Percentiles rank a stretch among this genome's conserved stretches.
Conservation (phyloP, 2,113 vertebrate genomes). For the Oplegnathus fasciatus region DNA sequence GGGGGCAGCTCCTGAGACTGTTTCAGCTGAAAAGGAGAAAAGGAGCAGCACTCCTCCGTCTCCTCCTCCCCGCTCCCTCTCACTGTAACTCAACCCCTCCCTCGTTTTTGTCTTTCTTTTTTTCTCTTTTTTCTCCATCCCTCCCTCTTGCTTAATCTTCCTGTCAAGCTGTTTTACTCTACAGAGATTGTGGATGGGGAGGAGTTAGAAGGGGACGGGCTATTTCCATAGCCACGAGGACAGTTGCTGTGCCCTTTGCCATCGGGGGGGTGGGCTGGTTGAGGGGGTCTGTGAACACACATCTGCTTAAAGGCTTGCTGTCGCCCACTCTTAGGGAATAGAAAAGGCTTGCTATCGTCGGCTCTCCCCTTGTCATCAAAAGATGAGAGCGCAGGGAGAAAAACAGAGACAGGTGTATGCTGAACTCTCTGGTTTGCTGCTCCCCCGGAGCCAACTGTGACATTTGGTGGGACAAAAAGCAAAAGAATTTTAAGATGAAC, state of each 20-base stretch:
- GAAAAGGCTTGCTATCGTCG: slow-evolving; percentile 41
- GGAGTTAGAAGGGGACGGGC: not conserved
- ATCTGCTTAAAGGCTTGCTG: slow-evolving; percentile 48
- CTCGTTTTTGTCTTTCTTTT: slow-evolving; percentile 46
- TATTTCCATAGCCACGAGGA: slow-evolving; percentile 48
- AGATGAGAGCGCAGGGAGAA: slow-evolving; percentile 45
- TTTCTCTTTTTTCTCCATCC: not conserved
- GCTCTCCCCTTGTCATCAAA: slow-evolving; percentile 62
- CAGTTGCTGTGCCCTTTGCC: slow-evolving; percentile 34
- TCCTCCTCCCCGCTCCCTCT: slow-evolving; percentile 52
- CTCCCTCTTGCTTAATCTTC: slow-evolving; percentile 54
- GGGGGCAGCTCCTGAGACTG: slow-evolving; percentile 75
- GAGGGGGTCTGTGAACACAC: slow-evolving; percentile 43
- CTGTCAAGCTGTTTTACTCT: slow-evolving; percentile 52
- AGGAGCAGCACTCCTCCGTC: slow-evolving; percentile 62
- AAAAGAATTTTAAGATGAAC: slow-evolving; percentile 63
- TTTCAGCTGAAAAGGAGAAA: slow-evolving; percentile 62
- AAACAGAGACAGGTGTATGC: slow-evolving; percentile 72
- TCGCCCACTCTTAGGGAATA: slow-evolving; percentile 50
- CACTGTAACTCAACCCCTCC: slow-evolving; percentile 60
- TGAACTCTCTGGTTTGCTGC: slow-evolving; percentile 62
- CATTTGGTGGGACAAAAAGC: slow-evolving; percentile 71
- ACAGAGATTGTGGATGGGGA: slow-evolving; percentile 23
- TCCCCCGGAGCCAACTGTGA: slow-evolving; percentile 65
- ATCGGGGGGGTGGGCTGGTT: not conserved